A percentile compares a stretch with the other conserved stretches of the same genome.
Evolutionary conservation across 2,888 invertebrate genomes (phyloP).

Genomic region (Lochmaea crataegi): DNA sequence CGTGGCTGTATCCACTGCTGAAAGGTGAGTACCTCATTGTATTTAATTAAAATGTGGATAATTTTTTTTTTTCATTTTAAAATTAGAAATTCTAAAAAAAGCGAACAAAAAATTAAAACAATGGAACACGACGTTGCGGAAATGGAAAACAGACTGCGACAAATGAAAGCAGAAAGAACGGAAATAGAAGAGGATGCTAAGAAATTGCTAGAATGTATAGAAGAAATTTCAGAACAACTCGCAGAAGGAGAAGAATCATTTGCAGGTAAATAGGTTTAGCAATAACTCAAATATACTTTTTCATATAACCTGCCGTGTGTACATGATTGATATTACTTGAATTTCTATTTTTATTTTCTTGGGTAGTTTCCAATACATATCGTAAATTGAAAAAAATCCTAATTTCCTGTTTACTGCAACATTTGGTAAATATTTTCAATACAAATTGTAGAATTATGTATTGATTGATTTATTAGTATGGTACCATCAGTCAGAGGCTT

Average conservation of each 20-base stretch:
- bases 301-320: too few relatives aligned
- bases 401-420: too few relatives aligned
- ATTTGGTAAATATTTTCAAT: too few relatives aligned
- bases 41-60: conserved; percentile 10
- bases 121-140: conserved; percentile 78
- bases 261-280: conserved; percentile 56
- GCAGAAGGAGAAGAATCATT: conserved; percentile 70
- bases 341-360: too few relatives aligned
- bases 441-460: too few relatives aligned
- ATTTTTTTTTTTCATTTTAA: conserved; percentile 18
- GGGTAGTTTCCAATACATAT: too few relatives aligned
- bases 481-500: too few relatives aligned
- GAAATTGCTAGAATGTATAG: conserved; percentile 68
- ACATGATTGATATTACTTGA: too few relatives aligned
- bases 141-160: conserved; percentile 74
- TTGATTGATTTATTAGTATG: too few relatives aligned
- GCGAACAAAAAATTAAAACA: conserved; percentile 78
- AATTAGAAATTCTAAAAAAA: conserved; percentile 79
- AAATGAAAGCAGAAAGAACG: conserved; percentile 70
- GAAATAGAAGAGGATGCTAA: conserved; percentile 70
- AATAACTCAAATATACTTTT: too few relatives aligned
- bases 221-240: conserved; percentile 71
- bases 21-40: conserved; percentile 59
- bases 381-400: too few relatives aligned
- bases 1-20: conserved; percentile 77